phyloP scores from a whole-genome alignment of 2,113 vertebrate genomes.

The Grammomys dolichurus region DNA sequence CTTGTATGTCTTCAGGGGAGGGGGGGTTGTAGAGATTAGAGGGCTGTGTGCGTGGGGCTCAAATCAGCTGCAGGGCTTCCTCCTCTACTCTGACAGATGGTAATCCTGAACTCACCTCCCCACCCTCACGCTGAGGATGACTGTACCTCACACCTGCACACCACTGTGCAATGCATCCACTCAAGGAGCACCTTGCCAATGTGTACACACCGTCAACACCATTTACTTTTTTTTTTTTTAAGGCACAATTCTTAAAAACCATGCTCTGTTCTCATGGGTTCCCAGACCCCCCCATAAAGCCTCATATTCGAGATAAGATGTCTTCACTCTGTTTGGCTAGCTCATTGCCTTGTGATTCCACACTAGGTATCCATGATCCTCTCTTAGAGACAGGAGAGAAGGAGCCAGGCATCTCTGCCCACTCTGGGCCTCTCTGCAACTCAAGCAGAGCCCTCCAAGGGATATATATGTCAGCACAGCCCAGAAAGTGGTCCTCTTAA shows the following conservation, averaged over 20 bases:
- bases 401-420: neutral
- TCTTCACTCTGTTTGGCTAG: neutral
- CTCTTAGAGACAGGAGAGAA: neutral
- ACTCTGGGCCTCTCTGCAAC: neutral
- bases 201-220: too few relatives aligned
- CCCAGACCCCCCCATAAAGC: neutral
- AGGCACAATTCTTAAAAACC: neutral
- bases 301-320: neutral
- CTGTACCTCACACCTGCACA: rapidly evolving
- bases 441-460: neutral
- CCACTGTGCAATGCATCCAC: too few relatives aligned
- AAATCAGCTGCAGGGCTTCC: neutral
- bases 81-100: neutral
- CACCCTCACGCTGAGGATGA: neutral
- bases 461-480: neutral
- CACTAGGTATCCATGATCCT: neutral
- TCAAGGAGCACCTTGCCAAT: neutral
- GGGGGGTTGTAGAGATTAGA: rapidly evolving
- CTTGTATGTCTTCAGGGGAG: neutral
- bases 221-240: too few relatives aligned
- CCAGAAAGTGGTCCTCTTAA: neutral
- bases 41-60: neutral
- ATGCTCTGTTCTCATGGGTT: neutral
- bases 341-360: neutral
- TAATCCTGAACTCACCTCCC: neutral